phyloP scores from a whole-genome alignment of 2,113 vertebrate species.

The Malurus alboscapulatus region DNA sequence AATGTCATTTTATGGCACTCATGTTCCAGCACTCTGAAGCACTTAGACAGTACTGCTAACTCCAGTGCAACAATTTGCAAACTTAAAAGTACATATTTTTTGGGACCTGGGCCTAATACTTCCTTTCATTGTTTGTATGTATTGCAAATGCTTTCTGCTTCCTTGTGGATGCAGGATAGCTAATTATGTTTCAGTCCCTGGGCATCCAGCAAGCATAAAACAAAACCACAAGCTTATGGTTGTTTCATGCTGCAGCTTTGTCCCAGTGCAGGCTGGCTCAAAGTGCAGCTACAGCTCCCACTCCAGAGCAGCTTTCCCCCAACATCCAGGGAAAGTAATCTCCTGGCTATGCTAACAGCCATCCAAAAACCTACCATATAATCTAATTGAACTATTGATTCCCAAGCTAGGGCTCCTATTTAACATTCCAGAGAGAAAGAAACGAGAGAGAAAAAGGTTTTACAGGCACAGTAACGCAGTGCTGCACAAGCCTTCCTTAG shows the following conservation, averaged over 20 bases:
- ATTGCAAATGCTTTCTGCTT: conserved; percentile 46
- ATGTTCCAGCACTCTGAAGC: background rate
- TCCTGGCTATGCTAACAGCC: conserved; percentile 64
- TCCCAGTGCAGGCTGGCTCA: background rate
- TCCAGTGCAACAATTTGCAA: conserved; percentile 38
- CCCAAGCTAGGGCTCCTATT: conserved; percentile 65
- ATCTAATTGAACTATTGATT: conserved; percentile 81
- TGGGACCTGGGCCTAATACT: conserved; percentile 28
- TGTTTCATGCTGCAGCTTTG: background rate
- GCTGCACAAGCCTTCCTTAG: conserved; percentile 28
- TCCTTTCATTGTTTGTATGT: conserved; percentile 23
- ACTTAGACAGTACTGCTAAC: conserved; percentile 10
- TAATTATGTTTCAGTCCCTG: conserved; percentile 53
- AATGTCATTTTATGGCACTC: background rate
- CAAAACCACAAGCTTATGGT: conserved; percentile 39
- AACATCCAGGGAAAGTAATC: conserved; percentile 65
- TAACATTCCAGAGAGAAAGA: conserved; percentile 72
- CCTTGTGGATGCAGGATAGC: background rate
- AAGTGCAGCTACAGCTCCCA: conserved; percentile 7
- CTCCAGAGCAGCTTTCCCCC: conserved; percentile 17
- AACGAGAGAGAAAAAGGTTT: conserved; percentile 33
- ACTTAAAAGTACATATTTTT: conserved; percentile 25
- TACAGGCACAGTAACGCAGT: conserved; percentile 13
- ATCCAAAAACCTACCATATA: conserved; percentile 65
- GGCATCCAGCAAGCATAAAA: conserved; percentile 15